A percentile compares a stretch with the other conserved stretches of the same genome.
phyloP scores from a whole-genome alignment of 2,888 invertebrate genomes.

The Drepana falcataria region DNA sequence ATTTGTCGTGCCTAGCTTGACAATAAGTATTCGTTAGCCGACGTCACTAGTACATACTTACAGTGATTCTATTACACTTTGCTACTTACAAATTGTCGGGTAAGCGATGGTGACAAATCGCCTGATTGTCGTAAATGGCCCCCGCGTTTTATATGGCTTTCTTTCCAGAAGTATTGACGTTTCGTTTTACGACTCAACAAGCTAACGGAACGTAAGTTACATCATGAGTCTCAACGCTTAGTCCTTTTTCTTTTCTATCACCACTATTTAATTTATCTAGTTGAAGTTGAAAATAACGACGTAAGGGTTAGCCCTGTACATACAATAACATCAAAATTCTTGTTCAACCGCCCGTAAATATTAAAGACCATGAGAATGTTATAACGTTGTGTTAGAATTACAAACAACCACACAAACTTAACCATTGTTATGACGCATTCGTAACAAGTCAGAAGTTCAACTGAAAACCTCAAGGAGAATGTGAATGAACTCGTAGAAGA shows the following conservation, averaged over 20 bases:
- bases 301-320: neutral
- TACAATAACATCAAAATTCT: neutral
- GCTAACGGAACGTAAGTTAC: no score
- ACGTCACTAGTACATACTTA: constrained; percentile 20
- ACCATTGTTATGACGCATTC: constrained; percentile 5
- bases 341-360: neutral
- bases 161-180: neutral
- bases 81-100: neutral
- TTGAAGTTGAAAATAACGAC: no score
- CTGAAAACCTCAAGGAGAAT: constrained; percentile 21
- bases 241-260: no score
- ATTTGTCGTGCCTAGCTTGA: constrained; percentile 45
- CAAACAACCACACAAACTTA: neutral
- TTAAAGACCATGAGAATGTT: constrained; percentile 1
- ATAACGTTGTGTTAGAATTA: neutral
- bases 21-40: constrained; percentile 42
- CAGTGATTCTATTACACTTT: neutral
- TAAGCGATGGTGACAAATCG: neutral
- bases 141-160: neutral
- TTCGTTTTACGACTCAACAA: no score
- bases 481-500: constrained; percentile 37
- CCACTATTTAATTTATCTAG: no score
- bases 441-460: constrained; percentile 25
- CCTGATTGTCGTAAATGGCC: neutral
- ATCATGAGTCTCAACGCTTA: no score